A percentile compares a stretch with the other conserved stretches of the same genome.
Conservation (phyloP, 2,113 vertebrate species). For the Crocuta crocuta region DNA sequence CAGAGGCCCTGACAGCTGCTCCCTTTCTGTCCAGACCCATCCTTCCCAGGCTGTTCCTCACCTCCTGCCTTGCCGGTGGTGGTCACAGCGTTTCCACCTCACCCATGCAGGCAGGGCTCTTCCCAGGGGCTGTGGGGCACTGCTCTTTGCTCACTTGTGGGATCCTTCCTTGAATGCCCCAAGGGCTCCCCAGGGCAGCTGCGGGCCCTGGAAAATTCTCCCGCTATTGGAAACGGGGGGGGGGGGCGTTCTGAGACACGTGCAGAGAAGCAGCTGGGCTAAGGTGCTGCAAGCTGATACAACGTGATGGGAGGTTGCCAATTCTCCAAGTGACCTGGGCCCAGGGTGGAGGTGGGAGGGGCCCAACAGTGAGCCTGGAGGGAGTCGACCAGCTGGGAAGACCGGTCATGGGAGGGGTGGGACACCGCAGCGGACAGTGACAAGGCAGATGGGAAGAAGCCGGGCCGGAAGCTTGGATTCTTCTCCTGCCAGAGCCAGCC, state of each 20-base stretch:
- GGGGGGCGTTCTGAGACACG: neutral
- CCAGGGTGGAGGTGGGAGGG: neutral
- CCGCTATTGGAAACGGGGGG: neutral
- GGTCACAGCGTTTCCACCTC: neutral
- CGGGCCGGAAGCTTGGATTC: neutral
- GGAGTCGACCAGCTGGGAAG: neutral
- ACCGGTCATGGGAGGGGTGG: neutral
- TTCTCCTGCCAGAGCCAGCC: neutral
- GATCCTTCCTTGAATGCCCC: neutral
- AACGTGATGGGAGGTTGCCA: neutral
- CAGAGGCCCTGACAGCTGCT: neutral
- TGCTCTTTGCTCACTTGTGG: neutral
- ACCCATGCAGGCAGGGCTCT: fast-evolving
- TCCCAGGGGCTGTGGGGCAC: fast-evolving
- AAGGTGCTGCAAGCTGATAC: neutral
- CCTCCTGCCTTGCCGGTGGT: neutral
- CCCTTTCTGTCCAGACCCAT: neutral
- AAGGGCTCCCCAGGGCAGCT: neutral
- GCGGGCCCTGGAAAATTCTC: neutral
- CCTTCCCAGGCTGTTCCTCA: too few relatives aligned
- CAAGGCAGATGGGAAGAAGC: neutral
- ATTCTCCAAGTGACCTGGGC: fast-evolving
- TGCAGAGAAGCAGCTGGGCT: neutral
- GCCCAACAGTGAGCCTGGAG: neutral
- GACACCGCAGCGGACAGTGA: neutral